A percentile compares a stretch with the other conserved stretches of the same genome.
These are phyloP conservation scores for Aurelia aurita complex sp. Pacific DNA, from an alignment of 30 jellyfish, hydroid and myxozoan genomes.

Conservation along the genomic window DNA sequence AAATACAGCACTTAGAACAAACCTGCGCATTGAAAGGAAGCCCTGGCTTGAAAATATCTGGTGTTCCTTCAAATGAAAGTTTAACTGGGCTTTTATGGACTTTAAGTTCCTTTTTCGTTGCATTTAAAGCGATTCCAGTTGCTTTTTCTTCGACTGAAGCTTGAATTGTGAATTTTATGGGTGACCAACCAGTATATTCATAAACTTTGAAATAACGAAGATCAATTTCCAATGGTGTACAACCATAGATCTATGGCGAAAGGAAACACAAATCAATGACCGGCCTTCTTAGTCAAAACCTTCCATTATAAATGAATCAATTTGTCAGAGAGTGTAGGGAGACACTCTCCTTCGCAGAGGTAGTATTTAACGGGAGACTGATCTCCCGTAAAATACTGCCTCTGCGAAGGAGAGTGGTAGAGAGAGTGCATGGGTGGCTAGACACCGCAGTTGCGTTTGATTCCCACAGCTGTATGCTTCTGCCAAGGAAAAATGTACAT, in stretches of 20 bases:
- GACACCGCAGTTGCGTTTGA: too few species aligned
- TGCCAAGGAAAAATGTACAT: too few species aligned
- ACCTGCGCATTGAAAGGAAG: slow-evolving; percentile 87
- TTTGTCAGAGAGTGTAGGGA: too few species aligned
- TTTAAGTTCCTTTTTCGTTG: slow-evolving; percentile 27
- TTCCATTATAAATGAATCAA: too few species aligned
- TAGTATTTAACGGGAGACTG: too few species aligned
- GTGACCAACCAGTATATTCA: slow-evolving; percentile 15
- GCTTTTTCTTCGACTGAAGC: slow-evolving; percentile 86
- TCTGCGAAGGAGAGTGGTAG: too few species aligned
- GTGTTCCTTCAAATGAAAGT: slow-evolving; percentile 76
- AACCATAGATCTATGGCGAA: slow-evolving; percentile 43
- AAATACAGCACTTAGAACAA: not conserved
- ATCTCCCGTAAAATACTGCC: too few species aligned
- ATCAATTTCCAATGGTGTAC: slow-evolving; percentile 45
- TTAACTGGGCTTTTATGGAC: slow-evolving; percentile 33
- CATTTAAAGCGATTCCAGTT: slow-evolving; percentile 69
- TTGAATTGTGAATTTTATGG: slow-evolving; percentile 9
- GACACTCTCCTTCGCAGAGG: too few species aligned
- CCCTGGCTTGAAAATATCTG: slow-evolving; percentile 88
- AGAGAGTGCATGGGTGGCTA: too few species aligned
- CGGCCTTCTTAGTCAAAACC: too few species aligned
- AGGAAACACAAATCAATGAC: too few species aligned
- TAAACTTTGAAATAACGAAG: slow-evolving; percentile 28
- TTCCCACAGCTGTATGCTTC: too few species aligned